phyloP scores from a whole-genome alignment of 2,797 vertebrate genomes.

The Alectoris magna region DNA sequence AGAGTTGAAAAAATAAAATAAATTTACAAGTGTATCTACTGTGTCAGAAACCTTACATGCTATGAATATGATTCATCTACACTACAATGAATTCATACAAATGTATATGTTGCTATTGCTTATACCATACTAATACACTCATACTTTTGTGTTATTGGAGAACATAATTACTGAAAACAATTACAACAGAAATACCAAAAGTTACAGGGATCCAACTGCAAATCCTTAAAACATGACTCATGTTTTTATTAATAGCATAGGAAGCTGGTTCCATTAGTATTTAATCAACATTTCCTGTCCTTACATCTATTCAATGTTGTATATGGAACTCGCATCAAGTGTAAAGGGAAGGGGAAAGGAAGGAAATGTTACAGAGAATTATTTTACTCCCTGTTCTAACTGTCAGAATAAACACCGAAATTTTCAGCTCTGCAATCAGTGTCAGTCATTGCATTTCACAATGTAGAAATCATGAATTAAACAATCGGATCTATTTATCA shows the following conservation, averaged over 20 bases:
- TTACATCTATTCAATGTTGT: neutral
- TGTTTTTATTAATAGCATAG: conserved; percentile 56
- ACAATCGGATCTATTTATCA: neutral
- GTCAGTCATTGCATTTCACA: neutral
- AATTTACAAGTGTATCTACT: neutral
- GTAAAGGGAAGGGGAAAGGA: neutral
- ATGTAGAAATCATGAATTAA: neutral
- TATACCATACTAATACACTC: neutral
- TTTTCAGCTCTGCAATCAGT: neutral
- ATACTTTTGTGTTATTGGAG: conserved; percentile 19
- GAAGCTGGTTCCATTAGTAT: conserved; percentile 41
- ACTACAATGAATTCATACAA: neutral
- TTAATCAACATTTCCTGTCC: conserved; percentile 24
- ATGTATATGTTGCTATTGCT: rapidly evolving
- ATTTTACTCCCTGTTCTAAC: neutral
- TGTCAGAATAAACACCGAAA: neutral
- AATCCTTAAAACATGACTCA: conserved; percentile 62
- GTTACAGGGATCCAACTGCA: conserved; percentile 53
- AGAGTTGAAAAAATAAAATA: neutral
- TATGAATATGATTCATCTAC: rapidly evolving
- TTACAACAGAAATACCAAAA: conserved; percentile 35
- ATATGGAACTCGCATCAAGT: neutral
- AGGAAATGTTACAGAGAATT: neutral
- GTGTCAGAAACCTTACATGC: neutral
- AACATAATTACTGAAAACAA: conserved; percentile 41